Conservation (phyloP, 1,140 invertebrate species). For the Mamestra configurata region DNA sequence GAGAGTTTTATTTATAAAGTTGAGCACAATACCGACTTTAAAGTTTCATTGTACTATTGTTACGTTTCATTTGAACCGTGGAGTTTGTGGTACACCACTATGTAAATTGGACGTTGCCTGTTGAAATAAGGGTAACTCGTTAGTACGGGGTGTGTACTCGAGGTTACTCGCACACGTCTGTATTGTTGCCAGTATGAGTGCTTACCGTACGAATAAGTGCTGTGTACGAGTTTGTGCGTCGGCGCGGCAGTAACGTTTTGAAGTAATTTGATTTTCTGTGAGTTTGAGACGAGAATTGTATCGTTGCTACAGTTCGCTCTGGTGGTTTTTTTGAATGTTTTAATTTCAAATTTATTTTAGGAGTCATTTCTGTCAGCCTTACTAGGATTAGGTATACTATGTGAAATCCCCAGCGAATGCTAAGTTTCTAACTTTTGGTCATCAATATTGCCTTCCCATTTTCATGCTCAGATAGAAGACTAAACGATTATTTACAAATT, state of each 20-base stretch:
- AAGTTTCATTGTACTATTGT: slow-evolving; percentile 85
- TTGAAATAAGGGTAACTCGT: slow-evolving; percentile 72
- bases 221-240: slow-evolving; percentile 37
- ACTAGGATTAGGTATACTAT: too few species aligned
- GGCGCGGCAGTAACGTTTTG: slow-evolving; percentile 46
- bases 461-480: too few species aligned
- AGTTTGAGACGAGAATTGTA: slow-evolving; percentile 33
- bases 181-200: slow-evolving; percentile 52
- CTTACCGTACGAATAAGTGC: slow-evolving; percentile 11
- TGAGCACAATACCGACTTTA: slow-evolving; percentile 78
- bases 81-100: slow-evolving; percentile 79
- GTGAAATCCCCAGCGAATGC: too few species aligned
- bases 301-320: not conserved
- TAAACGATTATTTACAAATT: too few species aligned
- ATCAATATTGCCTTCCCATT: too few species aligned
- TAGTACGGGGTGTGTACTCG: slow-evolving; percentile 67
- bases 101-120: slow-evolving; percentile 82
- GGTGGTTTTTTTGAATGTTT: not conserved
- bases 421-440: too few species aligned
- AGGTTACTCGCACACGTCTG: slow-evolving; percentile 57
- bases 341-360: too few species aligned
- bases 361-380: too few species aligned
- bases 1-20: slow-evolving; percentile 86
- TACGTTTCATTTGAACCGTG: slow-evolving; percentile 81
- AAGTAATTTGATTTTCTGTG: slow-evolving; percentile 40